Evolutionary conservation across 2,797 vertebrate species (phyloP), one percentile per base, ranked within the genome.

Genomic region (Chloroceryle inda): DNA sequence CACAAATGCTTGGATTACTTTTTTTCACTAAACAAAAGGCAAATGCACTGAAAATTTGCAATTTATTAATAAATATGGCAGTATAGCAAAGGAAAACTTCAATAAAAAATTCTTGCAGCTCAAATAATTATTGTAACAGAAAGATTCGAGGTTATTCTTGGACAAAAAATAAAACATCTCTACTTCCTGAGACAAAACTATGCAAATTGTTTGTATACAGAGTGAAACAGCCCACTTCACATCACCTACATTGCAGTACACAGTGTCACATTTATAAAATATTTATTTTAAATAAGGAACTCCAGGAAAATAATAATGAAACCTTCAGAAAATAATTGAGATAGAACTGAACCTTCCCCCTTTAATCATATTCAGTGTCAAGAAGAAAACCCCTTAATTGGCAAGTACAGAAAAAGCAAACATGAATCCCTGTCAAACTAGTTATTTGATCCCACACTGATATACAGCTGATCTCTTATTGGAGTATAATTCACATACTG

Each of bases 401-500:
- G 69, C 42, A 93, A 85, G 72, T 35, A 71, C 31, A 81, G 79
- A 80, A 88, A 91, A 88, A 85, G 29, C 63, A 77, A 94, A 81
- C 56, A 85, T 24, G 49, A 76, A 87, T 50, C 13, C 24, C 80
- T 93, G 96, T 95, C 88, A 97, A 89, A 90, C 42, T 69, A 95
- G 87, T 77, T 92, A 86, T 93, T 96, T 95, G 85, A 92, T 79
- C 91, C 42, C 68, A 87, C 38, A 78, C 1, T 92, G 62, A 83
- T 58, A 95, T 27, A 83, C 19, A 89, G 73, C 92, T 87, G 89
- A 88, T 96, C 90, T 96, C 87, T 86, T 92, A 81, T 74, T 66
- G 35, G 38, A 93, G 44, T 67, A 14, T 69, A 93, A 94, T 86
- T 88, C 74, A 69, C n/a, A 85, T 61, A 80, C 38, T 92, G 66